These are phyloP conservation scores for Eugnorisma glareosa DNA, from an alignment of 2,888 invertebrate species.

Conservation along the genomic window DNA sequence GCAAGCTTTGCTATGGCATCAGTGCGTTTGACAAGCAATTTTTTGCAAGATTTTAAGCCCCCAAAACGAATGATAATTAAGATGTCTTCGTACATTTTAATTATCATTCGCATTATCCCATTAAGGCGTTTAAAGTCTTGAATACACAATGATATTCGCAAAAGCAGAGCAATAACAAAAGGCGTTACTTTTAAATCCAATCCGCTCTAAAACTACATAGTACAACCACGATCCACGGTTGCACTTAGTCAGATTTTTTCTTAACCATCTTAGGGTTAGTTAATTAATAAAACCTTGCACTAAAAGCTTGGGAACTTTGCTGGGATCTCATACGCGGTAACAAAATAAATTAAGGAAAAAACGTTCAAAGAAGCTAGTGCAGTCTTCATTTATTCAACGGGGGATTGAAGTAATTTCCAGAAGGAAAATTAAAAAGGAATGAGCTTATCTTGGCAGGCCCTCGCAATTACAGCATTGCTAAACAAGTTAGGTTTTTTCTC, in stretches of 20 bases:
- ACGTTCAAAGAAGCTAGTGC: slow-evolving; percentile 71
- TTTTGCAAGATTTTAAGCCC: no score
- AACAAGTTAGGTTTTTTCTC: slow-evolving; percentile 73
- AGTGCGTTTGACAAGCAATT: no score
- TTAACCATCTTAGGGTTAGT: slow-evolving; percentile 49
- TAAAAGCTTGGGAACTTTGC: slow-evolving; percentile 70
- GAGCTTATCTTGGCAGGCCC: slow-evolving; percentile 83
- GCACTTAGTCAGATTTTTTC: slow-evolving; percentile 48
- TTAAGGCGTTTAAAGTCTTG: not conserved
- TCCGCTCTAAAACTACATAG: slow-evolving; percentile 14
- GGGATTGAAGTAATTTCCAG: slow-evolving; percentile 85
- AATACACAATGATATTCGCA: not conserved
- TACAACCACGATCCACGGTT: slow-evolving; percentile 27
- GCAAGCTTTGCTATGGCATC: not conserved
- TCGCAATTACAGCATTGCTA: slow-evolving; percentile 81
- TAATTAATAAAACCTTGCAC: slow-evolving; percentile 76
- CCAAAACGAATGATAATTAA: no score
- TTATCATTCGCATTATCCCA: not conserved
- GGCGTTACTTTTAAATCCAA: slow-evolving; percentile 18
- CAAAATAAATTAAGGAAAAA: slow-evolving; percentile 75
- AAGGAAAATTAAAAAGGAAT: slow-evolving; percentile 86
- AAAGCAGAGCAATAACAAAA: not conserved
- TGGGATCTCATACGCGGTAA: slow-evolving; percentile 73
- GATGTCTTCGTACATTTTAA: no score
- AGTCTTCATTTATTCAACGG: slow-evolving; percentile 83